These are phyloP conservation scores for Nothoprocta pentlandii DNA, from an alignment of 2,113 vertebrate species.

Conservation along the genomic window DNA sequence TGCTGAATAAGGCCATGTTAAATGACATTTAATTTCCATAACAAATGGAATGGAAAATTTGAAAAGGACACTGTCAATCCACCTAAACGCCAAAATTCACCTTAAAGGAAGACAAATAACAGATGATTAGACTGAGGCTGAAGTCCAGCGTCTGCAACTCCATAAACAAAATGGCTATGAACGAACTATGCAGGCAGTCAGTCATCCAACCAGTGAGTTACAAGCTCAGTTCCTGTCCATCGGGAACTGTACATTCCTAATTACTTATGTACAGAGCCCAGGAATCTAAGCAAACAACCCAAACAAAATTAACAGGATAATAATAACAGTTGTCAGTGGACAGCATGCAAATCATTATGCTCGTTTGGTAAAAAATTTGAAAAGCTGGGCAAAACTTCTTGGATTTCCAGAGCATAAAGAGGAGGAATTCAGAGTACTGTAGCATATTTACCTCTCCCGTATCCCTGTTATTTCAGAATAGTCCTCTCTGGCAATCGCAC, in stretches of 20 bases:
- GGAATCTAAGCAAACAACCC: not conserved
- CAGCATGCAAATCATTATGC: not conserved
- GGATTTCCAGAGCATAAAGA: not conserved
- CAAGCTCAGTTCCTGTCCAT: not conserved
- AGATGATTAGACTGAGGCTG: not conserved
- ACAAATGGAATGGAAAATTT: constrained; percentile 16
- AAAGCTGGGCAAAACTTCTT: not conserved
- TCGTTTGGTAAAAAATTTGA: not conserved
- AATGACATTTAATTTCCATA: constrained; percentile 37
- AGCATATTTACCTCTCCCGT: not conserved
- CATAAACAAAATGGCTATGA: not conserved
- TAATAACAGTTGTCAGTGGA: not conserved
- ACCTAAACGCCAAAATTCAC: not conserved
- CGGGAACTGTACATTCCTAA: not conserved
- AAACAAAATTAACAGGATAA: not conserved
- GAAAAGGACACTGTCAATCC: not conserved
- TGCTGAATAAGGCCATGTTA: not conserved
- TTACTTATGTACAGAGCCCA: not conserved
- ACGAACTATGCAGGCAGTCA: not conserved
- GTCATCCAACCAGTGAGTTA: not conserved
- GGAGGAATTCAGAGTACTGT: not conserved
- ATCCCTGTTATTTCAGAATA: not conserved
- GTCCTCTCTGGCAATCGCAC: accelerated
- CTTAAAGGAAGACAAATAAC: not conserved
- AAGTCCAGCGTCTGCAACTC: not conserved